Evolutionary conservation across 1,140 invertebrate species (phyloP).

Genomic region (Aporrectodea caliginosa): DNA sequence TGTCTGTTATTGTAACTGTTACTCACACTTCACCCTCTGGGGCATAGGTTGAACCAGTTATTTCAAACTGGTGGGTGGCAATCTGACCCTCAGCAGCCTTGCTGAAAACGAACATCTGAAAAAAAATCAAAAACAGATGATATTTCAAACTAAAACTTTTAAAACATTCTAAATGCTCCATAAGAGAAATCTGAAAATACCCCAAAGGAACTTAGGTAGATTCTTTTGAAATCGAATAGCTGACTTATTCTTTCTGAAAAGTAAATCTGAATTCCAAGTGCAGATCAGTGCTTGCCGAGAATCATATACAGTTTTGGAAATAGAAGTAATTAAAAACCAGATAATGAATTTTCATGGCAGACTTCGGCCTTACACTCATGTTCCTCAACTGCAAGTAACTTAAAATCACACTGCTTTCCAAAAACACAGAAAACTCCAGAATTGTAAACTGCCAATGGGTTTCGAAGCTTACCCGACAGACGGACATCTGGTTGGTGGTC

Average conservation of each 20-base stretch:
- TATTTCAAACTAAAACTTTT: neutral
- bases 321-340: neutral
- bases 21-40: slow-evolving; percentile 94
- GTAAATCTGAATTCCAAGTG: neutral
- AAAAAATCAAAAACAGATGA: slow-evolving; percentile 33
- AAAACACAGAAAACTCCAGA: neutral
- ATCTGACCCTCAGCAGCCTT: slow-evolving; percentile 84
- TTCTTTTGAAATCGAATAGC: too few relatives aligned
- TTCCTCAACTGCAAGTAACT: neutral
- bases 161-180: neutral
- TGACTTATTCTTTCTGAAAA: too few relatives aligned
- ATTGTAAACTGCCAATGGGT: too few relatives aligned
- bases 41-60: slow-evolving; percentile 99
- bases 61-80: slow-evolving; percentile 89
- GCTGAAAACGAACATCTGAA: slow-evolving; percentile 86
- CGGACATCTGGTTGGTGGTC: slow-evolving; percentile 99
- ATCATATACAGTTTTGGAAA: neutral
- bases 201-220: neutral
- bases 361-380: neutral
- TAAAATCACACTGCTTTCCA: neutral
- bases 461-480: slow-evolving; percentile 68
- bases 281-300: neutral
- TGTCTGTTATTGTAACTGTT: slow-evolving; percentile 57
- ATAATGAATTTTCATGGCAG: neutral
- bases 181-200: neutral